Evolutionary conservation across 1,140 invertebrate genomes (phyloP), one percentile per base, ranked within the genome.

Genomic region (Drosophila trapezifrons): DNA sequence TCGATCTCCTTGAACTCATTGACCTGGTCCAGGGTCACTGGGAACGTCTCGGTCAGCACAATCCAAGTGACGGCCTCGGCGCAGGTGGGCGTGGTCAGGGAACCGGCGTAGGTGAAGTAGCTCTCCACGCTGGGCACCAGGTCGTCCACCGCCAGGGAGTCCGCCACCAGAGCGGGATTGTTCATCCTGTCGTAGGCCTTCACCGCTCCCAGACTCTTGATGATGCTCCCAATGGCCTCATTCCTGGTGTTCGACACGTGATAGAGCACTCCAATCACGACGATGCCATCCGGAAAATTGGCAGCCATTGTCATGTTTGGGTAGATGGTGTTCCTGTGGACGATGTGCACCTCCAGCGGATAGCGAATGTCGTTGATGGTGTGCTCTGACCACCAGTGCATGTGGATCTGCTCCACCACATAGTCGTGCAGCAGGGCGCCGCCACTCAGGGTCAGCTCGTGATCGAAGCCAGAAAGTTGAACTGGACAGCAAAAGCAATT

Each of bases 361-460:
- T 93, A 94, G 51, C 94, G 93, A n/a, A 90, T 76, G n/a, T 80
- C 74, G n/a, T 91, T 93, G 38, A 97, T 93, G 0, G 94, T 95
- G 83, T 97, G 96, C 85, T 97, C 96, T 0, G 95, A 95, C 54
- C 94, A 93, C 95, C 96, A 97, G 81, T 97, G 96, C 77, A 97
- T 94, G 80, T 97, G 96, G 25, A 97, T 93, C 81, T 96, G 95
- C 35, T 95, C 93, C 45, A 96, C 92, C 10, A 93, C 80, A 81
- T 94, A 96, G 3, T 92, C 92, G 4, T 80, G 79, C 8, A 91
- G 90, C 13, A 93, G 82, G 25, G 94, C 86, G n/a, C 93, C 93
- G n/a, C 94, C 94, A 18, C 78, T 91, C 4, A 94, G 56, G 13
- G 83, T 90, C 46, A 93, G 78, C 15, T 92, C 84, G 13, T 78